Evolutionary conservation across 2,888 invertebrate species (phyloP).

Genomic region (Lepidochrysops patricia): DNA sequence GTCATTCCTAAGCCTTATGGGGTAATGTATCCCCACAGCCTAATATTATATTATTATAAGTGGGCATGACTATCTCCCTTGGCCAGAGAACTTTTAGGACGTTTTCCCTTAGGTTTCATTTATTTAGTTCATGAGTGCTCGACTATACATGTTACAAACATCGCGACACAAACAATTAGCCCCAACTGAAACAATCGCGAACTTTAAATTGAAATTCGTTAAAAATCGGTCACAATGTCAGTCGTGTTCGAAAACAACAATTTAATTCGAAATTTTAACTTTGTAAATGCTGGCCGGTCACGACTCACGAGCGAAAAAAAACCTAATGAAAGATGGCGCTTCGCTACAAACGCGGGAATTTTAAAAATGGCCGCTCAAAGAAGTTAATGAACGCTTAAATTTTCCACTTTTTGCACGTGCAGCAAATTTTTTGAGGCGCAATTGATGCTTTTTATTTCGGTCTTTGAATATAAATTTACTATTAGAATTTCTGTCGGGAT

Average conservation of each 20-base stretch:
- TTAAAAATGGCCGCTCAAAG: conserved; percentile 22
- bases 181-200: neutral
- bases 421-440: conserved; percentile 5
- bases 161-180: neutral
- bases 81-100: no score
- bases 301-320: conserved; percentile 18
- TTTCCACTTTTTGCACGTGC: conserved; percentile 12
- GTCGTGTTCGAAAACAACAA: conserved; percentile 1
- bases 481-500: neutral
- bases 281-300: conserved; percentile 12
- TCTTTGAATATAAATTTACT: conserved; percentile 8
- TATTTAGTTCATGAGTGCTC: no score
- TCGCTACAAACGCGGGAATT: conserved; percentile 19
- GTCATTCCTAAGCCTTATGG: no score
- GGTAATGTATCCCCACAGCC: no score
- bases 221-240: neutral
- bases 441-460: neutral
- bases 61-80: no score
- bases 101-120: no score
- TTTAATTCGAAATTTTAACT: conserved; percentile 10
- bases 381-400: conserved; percentile 12
- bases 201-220: neutral
- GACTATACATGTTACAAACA: neutral
- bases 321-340: conserved; percentile 21
- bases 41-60: no score